Base-by-base conservation (phyloP, 2,797 vertebrate species). In the Sylvilagus floridanus region DNA sequence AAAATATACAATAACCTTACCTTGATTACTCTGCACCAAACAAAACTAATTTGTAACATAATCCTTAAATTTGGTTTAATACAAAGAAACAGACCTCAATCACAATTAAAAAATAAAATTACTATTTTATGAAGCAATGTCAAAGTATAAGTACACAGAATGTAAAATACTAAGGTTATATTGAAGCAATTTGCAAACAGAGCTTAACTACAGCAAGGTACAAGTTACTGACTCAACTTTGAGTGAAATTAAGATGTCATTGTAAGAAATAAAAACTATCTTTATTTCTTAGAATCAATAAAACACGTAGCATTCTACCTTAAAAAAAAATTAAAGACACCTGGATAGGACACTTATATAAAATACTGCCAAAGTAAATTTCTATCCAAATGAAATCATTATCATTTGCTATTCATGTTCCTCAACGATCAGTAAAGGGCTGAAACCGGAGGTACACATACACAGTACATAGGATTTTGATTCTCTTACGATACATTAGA, bases 41-140 rank as follows among this genome's bases (percentile, higher is more conserved):
- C 22, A 96, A 97, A 89, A 93, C 66, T 50, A 90, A 84, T 88
- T 66, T 66, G 54, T 65, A 92, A 79, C 83, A 32, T 30, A 93
- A 91, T 89, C 96, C 12, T 92, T 73, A 96, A 89, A 84, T 13
- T 26, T 65, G 72, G 13, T 54, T 16, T 57, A 79, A 68, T 83
- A 24, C 4, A 84, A 91, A 95, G 50, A 86, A 92, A 91, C 54
- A 91, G 66, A 22, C 7, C 4, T 91, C 69, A 65, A 42, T 86
- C 68, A 93, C 26, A 96, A 75, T 79, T 75, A 76, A 84, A 68
- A 90, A 63, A 83, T 35, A 83, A 91, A 84, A 84, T 54, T 89
- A 81, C 5, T 81, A 75, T 26, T 12, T 75, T 76, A 22, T 35
- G 84, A 90, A 81, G 77, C 47, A 72, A 89, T 89, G 79, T 60